Evolutionary conservation across 1,140 invertebrate species (phyloP), one percentile per base, ranked within the genome.

Genomic region (Drosophila ficusphila): DNA sequence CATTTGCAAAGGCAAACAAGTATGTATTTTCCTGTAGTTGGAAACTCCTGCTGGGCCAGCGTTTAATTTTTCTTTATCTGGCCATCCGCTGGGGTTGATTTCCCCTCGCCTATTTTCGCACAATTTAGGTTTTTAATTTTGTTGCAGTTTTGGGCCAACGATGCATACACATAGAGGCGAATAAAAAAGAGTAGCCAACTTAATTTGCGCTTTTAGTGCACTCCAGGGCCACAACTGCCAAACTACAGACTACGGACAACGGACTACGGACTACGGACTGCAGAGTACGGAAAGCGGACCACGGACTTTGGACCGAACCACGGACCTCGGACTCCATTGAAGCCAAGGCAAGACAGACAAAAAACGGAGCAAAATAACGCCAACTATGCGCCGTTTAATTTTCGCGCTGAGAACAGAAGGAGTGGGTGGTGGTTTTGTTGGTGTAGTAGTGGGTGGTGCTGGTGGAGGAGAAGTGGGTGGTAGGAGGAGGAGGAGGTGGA

Each of bases 161-260:
- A 31, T 42, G 65, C 62, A 67, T 65, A 65, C 58, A 49, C 62
- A 67, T 31, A 29, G 34, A 39, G 42, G 36, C 47, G 44, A 54
- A 74, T 61, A 73, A 64, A 76, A 74, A 77, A 70, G 36, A 47
- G 71, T 53, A 67, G 72, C 68, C 64, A 88, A 88, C 83, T 88
- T 88, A 88, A 88, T 88, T 88, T 88, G 85, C 70, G 64, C 83
- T 81, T 88, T 88, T 88, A 88, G 82, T 88, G 70, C 71, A 82
- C 82, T 82, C 69, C 57, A 56, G 82, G 77, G 77, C 74, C 65
- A 81, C 70, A 78, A 64, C 68, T 77, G 46, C 44, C 60, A 67
- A 67, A 67, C 62, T 67, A 67, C 62, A 52, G 62, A 67, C 44
- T 51, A 48, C 33, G 29, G 41, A 61, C 38, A 3, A 5, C 8